These are phyloP conservation scores for Chondrosia reniformis DNA, from an alignment of 37 sponge, comb jelly and placozoan genomes.

Conservation along the genomic window DNA sequence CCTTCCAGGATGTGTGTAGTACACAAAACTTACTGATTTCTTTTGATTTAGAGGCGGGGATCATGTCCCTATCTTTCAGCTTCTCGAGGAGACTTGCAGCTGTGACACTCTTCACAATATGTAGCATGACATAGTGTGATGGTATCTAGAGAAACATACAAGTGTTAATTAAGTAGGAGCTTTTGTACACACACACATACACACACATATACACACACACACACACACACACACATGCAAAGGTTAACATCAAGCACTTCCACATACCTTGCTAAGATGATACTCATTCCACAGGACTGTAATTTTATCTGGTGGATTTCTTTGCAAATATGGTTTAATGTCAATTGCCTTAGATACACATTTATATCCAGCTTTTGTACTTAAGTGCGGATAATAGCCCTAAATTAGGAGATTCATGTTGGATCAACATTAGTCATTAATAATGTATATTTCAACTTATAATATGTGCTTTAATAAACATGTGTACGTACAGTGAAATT, in stretches of 20 bases:
- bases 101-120: constrained; percentile 39
- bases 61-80: constrained; percentile 48
- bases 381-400: constrained; percentile 24
- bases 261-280: not conserved
- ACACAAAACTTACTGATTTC: not conserved
- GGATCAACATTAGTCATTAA: no score
- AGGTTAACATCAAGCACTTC: not conserved
- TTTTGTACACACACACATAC: not conserved
- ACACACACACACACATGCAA: not conserved
- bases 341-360: constrained; percentile 42
- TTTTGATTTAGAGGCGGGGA: constrained; percentile 44
- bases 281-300: not conserved
- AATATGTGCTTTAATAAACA: no score
- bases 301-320: not conserved
- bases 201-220: not conserved
- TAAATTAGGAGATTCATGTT: no score
- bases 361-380: constrained; percentile 49
- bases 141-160: not conserved
- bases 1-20: no score
- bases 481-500: no score
- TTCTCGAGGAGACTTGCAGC: constrained; percentile 36
- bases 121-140: constrained; percentile 38
- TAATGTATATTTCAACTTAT: no score
- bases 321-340: constrained; percentile 52
- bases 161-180: not conserved